Percentiles rank a stretch among this genome's conserved stretches.
Conservation (phyloP, 2,888 invertebrate genomes). For the Andrena minutula region DNA sequence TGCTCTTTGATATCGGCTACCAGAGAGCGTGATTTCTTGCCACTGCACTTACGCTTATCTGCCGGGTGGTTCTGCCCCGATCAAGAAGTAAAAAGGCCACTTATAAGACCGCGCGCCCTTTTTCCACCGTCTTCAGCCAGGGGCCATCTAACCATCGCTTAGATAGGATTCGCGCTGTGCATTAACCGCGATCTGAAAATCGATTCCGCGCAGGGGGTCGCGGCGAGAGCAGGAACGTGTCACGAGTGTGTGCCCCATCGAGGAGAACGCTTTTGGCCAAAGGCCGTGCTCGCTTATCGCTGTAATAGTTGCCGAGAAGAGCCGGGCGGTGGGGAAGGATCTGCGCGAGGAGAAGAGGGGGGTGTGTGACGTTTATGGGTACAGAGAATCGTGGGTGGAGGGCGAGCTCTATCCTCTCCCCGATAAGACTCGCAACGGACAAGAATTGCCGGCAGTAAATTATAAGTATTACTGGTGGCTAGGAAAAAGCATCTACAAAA, state of each 20-base stretch:
- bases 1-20: constrained; percentile 34
- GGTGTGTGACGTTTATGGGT: constrained; percentile 17
- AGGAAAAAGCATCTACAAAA: constrained; percentile 64
- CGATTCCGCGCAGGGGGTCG: constrained; percentile 28
- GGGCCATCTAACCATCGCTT: not conserved
- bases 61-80: not conserved
- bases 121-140: not conserved
- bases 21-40: constrained; percentile 30
- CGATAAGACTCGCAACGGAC: constrained; percentile 62
- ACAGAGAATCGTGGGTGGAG: constrained; percentile 61
- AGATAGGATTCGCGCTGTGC: constrained; percentile 33
- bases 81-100: constrained; percentile 25
- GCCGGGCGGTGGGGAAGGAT: constrained; percentile 12
- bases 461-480: constrained; percentile 43
- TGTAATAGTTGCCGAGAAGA: constrained; percentile 58
- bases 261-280: constrained; percentile 41
- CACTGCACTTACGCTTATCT: constrained; percentile 47
- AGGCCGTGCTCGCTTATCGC: constrained; percentile 57
- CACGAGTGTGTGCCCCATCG: constrained; percentile 32
- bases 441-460: constrained; percentile 61
- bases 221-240: constrained; percentile 55
- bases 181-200: constrained; percentile 49
- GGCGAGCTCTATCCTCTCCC: constrained; percentile 48
- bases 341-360: not conserved
- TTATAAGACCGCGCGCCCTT: constrained; percentile 21